Evolutionary conservation across 2,888 invertebrate species (phyloP).

Genomic region (Drosophila sordidula): DNA sequence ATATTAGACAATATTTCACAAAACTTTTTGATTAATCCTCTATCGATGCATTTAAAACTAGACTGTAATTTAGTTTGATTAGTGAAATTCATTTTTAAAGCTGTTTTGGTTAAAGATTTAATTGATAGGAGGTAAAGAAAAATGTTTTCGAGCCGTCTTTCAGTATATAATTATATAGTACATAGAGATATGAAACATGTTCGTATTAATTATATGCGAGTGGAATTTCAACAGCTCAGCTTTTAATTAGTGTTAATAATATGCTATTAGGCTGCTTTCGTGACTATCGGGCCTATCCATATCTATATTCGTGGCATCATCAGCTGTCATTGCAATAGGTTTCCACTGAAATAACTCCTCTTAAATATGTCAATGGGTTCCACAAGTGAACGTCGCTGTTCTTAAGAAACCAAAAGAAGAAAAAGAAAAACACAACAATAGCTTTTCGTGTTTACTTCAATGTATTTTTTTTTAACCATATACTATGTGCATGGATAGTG

Average conservation of each 20-base stretch:
- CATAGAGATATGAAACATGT: not conserved
- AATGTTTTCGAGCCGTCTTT: not conserved
- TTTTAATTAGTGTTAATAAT: not conserved
- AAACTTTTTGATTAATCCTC: not conserved
- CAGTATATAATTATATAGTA: not conserved
- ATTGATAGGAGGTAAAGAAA: not conserved
- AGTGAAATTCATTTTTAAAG: not conserved
- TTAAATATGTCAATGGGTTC: constrained; percentile 3
- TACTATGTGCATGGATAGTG: constrained; percentile 1
- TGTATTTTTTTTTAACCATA: constrained; percentile 1
- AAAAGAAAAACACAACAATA: constrained; percentile 1
- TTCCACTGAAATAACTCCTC: not conserved
- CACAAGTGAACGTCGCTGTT: not conserved
- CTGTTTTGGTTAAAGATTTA: too few species aligned
- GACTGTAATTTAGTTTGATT: not conserved
- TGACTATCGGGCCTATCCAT: not conserved
- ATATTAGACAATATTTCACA: too few species aligned
- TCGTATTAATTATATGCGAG: not conserved
- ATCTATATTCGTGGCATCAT: not conserved
- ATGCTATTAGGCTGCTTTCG: not conserved
- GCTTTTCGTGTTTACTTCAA: constrained; percentile 6
- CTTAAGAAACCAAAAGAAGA: not conserved
- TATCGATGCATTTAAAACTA: not conserved
- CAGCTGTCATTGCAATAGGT: not conserved
- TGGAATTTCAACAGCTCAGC: not conserved